Percentiles rank a stretch among this genome's conserved stretches.
Evolutionary conservation across 2,797 vertebrate species (phyloP).

Genomic region (Pogonophryne albipinna): DNA sequence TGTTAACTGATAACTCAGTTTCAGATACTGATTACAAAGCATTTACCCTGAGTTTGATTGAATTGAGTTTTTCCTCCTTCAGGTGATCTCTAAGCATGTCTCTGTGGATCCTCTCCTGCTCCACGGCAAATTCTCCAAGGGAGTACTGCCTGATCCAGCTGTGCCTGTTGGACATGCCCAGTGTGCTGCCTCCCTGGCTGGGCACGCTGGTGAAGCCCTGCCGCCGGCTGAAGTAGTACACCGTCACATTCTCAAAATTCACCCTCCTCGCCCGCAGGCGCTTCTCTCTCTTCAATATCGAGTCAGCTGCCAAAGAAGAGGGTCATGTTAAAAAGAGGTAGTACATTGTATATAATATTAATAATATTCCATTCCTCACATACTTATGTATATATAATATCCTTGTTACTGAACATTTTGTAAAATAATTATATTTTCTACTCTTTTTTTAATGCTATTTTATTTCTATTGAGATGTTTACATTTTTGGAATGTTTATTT

Average conservation of each 20-base stretch:
- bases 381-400: no score
- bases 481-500: no score
- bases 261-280: constrained; percentile 95
- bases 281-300: constrained; percentile 97
- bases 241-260: constrained; percentile 97
- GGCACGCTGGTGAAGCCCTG: constrained; percentile 99
- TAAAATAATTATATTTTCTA: no score
- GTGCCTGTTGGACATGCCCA: constrained; percentile 98
- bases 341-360: not conserved
- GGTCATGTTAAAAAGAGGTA: not conserved
- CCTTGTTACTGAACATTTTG: no score
- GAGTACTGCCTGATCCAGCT: constrained; percentile 96
- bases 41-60: constrained; percentile 93
- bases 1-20: not conserved
- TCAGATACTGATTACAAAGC: not conserved
- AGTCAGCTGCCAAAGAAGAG: constrained; percentile 87
- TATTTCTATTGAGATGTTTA: no score
- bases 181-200: constrained; percentile 97
- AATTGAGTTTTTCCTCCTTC: constrained; percentile 97
- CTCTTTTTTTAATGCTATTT: no score
- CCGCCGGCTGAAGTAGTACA: constrained; percentile 97
- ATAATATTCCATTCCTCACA: no score
- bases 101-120: constrained; percentile 95
- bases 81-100: constrained; percentile 97
- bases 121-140: constrained; percentile 95